Evolutionary conservation across 2,797 vertebrate species (phyloP).

Genomic region (Myotis planiceps): DNA sequence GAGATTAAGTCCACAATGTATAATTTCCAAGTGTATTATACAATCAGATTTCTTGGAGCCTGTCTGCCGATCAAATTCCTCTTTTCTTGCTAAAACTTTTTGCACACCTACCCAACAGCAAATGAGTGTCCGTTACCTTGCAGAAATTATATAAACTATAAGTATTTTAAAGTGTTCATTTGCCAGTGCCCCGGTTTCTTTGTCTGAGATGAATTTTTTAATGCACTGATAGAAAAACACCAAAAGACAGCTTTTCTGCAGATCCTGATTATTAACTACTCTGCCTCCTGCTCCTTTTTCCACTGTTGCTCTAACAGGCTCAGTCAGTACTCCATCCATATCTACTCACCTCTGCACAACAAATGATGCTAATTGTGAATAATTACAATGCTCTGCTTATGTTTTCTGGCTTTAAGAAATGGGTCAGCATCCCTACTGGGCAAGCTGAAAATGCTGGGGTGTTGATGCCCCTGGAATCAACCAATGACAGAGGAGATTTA

Average conservation of each 20-base stretch:
- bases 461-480: neutral
- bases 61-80: slow-evolving; percentile 55
- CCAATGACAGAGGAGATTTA: neutral
- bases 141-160: neutral
- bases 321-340: neutral
- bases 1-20: slow-evolving; percentile 73
- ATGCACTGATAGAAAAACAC: neutral
- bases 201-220: neutral
- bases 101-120: slow-evolving; percentile 18
- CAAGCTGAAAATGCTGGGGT: neutral
- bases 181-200: neutral
- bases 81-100: slow-evolving; percentile 50
- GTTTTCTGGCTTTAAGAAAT: neutral
- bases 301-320: neutral
- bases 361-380: neutral
- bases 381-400: neutral
- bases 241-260: neutral
- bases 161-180: slow-evolving; percentile 3
- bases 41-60: slow-evolving; percentile 68
- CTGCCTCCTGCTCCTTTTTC: neutral
- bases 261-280: neutral
- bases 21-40: slow-evolving; percentile 71
- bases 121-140: neutral
- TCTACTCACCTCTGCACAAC: neutral
- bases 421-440: neutral